phyloP scores from a whole-genome alignment of 2,888 invertebrate species.

The Anorthoa munda region DNA sequence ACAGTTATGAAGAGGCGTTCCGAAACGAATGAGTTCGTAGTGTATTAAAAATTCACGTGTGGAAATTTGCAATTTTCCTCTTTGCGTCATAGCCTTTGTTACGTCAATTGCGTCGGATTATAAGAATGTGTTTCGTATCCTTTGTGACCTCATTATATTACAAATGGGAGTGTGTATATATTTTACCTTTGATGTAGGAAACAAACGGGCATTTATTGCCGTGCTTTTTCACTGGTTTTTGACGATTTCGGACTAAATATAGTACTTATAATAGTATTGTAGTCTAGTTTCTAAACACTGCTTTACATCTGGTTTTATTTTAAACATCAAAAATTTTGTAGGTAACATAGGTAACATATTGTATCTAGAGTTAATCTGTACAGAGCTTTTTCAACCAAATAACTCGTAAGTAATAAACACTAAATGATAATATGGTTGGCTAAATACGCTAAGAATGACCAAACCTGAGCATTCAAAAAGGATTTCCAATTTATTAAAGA shows the following conservation, averaged over 20 bases:
- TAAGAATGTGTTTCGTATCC: background rate
- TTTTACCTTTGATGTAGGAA: background rate
- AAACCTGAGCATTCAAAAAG: background rate
- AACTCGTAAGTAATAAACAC: background rate
- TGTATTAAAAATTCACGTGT: slow-evolving; percentile 37
- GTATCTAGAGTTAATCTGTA: background rate
- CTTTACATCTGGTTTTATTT: too few relatives aligned
- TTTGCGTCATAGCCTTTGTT: slow-evolving; percentile 4
- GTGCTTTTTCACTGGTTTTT: background rate
- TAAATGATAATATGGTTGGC: background rate
- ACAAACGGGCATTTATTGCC: background rate
- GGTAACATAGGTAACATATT: background rate
- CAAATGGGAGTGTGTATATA: background rate
- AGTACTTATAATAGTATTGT: too few relatives aligned
- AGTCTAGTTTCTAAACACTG: background rate
- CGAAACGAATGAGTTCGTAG: slow-evolving; percentile 15
- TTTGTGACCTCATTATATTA: background rate
- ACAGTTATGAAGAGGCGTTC: slow-evolving; percentile 31
- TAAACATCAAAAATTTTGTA: background rate
- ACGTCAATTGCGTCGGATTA: slow-evolving; percentile 18
- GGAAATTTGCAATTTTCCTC: slow-evolving; percentile 24
- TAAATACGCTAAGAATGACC: background rate
- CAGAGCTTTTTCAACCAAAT: background rate
- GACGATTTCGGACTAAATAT: background rate
- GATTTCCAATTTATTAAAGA: slow-evolving; percentile 35